Base-by-base conservation (phyloP, 2,113 vertebrate genomes). In the Rhizomys pruinosus region DNA sequence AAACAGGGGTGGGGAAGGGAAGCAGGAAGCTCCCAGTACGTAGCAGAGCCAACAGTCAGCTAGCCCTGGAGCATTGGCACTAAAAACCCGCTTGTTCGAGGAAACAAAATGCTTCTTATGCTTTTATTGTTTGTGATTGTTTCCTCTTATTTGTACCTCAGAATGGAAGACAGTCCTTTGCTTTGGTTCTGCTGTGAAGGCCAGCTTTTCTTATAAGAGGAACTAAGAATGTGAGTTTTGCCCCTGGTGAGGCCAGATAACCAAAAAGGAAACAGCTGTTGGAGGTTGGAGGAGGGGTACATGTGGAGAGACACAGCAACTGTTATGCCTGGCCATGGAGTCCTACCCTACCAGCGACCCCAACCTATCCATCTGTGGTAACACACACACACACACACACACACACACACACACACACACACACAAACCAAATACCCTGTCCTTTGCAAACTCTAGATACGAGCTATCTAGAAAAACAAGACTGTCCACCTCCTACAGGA, bases 201-300 rank as follows among this genome's bases (percentile, higher is more conserved):
- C 72, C 84, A 90, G 61, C 73, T 90, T 77, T 93, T 87, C 87
- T 87, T 79, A 77, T 68, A 71, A 95, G 71, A 95, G 87, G 84
- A 95, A 93, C 20, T 59, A 95, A 95, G 87, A 87, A 80, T 82
- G 77, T 37, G 27, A 84, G 37, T 20, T 79, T 59, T 82, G 81
- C 22, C 79, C 34, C 17, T 15, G 9, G 59, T 34, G 34, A 93
- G 63, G 20, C 17, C 22, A 52, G 81, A 55, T 57, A 61, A 78
- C 37, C 66, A 74, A 78, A 91, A 19, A n/a, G 78, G 81, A 93
- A 94, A 84, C 42, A 57, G 79, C 37, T 68, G 34, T n/a, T 4
- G 25, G 7, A 17, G 32, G 34, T n/a, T 4, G 25, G 7, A 17
- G 32, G 23, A 20, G 23, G 7, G 37, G 42, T 42, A 3, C 37